A percentile compares a stretch with the other conserved stretches of the same genome.
These are phyloP conservation scores for Sesamia inferens DNA, from an alignment of 2,888 invertebrate genomes.

Conservation along the genomic window DNA sequence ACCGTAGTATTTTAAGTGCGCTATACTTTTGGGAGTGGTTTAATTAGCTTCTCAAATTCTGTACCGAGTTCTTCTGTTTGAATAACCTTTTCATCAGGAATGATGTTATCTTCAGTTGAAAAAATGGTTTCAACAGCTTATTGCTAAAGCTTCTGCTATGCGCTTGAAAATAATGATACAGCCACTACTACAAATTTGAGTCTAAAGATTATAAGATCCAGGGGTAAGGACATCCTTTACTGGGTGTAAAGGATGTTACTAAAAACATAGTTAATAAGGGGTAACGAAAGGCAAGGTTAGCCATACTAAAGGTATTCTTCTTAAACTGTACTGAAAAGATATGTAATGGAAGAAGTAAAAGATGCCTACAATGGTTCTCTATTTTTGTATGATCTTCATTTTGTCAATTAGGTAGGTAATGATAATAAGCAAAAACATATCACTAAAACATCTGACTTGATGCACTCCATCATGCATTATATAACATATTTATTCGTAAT, in stretches of 20 bases:
- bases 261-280: conserved; percentile 5
- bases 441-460: conserved; percentile 59
- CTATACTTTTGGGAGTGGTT: conserved; percentile 7
- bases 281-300: not conserved
- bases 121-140: conserved; percentile 1
- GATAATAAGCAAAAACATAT: conserved; percentile 73
- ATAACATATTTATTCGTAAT: conserved; percentile 11
- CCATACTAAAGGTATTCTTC: conserved; percentile 2
- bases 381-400: conserved; percentile 74
- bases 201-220: not conserved
- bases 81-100: conserved; percentile 3
- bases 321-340: conserved; percentile 17
- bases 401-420: conserved; percentile 75
- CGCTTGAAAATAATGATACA: conserved; percentile 32
- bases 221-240: no score
- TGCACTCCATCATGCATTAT: conserved; percentile 12
- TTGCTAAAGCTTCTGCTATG: conserved; percentile 41
- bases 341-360: conserved; percentile 36
- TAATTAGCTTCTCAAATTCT: conserved; percentile 32
- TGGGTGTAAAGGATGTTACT: conserved; percentile 9
- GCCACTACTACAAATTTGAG: conserved; percentile 14
- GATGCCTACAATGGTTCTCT: conserved; percentile 64
- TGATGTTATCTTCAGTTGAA: no score
- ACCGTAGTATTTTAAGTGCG: conserved; percentile 14
- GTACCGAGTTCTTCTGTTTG: conserved; percentile 8